phyloP scores from a whole-genome alignment of 2,113 vertebrate species.

The Microcebus griseorufus region DNA sequence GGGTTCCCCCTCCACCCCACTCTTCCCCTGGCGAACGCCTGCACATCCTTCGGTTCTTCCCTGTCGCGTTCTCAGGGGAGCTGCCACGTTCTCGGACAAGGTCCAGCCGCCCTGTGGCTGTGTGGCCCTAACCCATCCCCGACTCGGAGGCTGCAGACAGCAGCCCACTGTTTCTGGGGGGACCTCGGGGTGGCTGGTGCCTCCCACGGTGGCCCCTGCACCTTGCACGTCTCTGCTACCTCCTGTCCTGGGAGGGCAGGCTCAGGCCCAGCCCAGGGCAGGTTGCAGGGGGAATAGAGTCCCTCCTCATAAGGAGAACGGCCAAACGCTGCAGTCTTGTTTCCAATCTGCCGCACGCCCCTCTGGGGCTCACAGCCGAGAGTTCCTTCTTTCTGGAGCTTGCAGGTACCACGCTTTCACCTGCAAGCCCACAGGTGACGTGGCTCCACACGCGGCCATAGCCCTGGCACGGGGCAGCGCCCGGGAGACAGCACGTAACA shows the following conservation, averaged over 20 bases:
- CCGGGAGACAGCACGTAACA: not conserved
- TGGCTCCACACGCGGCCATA: not conserved
- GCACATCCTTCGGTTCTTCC: not conserved
- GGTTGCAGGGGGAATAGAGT: too few species aligned
- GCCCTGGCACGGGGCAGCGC: rapidly evolving
- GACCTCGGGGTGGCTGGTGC: not conserved
- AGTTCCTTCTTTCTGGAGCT: not conserved
- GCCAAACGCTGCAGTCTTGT: rapidly evolving
- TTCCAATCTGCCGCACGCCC: not conserved
- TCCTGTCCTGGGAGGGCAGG: too few species aligned
- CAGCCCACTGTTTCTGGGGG: not conserved
- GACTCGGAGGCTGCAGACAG: not conserved
- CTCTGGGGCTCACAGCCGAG: rapidly evolving
- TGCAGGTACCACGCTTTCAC: rapidly evolving
- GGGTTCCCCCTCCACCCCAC: rapidly evolving
- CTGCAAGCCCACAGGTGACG: not conserved
- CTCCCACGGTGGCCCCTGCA: too few species aligned
- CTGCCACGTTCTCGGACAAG: too few species aligned
- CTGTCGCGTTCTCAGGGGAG: not conserved
- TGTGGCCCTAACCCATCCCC: rapidly evolving
- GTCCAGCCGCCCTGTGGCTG: too few species aligned
- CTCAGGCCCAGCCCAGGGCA: too few species aligned
- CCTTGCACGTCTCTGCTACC: not conserved
- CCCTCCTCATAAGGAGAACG: not conserved
- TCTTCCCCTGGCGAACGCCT: rapidly evolving